Evolutionary conservation across 2,797 vertebrate genomes (phyloP), one percentile per base, ranked within the genome.

Genomic region (Fistularia tabacaria): DNA sequence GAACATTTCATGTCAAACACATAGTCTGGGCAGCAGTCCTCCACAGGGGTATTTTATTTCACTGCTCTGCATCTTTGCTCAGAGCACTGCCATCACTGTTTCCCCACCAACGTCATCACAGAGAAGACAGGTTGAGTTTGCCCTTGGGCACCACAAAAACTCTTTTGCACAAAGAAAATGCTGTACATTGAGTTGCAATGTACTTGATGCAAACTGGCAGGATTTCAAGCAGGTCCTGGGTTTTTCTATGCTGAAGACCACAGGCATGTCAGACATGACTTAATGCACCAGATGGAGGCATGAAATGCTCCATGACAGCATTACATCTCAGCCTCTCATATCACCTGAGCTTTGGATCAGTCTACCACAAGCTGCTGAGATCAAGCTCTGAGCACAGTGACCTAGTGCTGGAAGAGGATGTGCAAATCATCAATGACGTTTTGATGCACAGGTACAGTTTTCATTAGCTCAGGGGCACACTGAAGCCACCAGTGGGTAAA

Each of bases 1-100:
- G 85, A 86, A 83, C 78, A 54, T 82, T 87, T 90, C 79, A 82
- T 12, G 62, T 85, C 73, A 49, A 81, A 85, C 87, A 79, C 76
- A 59, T 67, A 71, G 77, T 55, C 67, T 5, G 11, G 42, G 47
- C 66, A 49, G 60, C 44, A 1, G n/a, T 62, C 50, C 53, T 14
- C 59, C 39, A 37, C 63, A 64, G 63, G 59, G 66, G 71, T 43
- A 73, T 79, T 88, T 84, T 42, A 74, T 79, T 87, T 85, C 74
- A 80, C 49, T 46, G 53, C 38, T 51, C 6, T 59, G 55, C 59
- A 76, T 69, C 69, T 76, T 76, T 14, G 54, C 54, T 63, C 49
- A 42, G 47, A 59, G 52, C 61, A 49, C 69, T 76, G 67, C 63
- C 75, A 64, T 74, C 77, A 66, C 69, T 65, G 48, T 72, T 82